Evolutionary conservation across 1,140 invertebrate species (phyloP).

Genomic region (Eurosta solidaginis): DNA sequence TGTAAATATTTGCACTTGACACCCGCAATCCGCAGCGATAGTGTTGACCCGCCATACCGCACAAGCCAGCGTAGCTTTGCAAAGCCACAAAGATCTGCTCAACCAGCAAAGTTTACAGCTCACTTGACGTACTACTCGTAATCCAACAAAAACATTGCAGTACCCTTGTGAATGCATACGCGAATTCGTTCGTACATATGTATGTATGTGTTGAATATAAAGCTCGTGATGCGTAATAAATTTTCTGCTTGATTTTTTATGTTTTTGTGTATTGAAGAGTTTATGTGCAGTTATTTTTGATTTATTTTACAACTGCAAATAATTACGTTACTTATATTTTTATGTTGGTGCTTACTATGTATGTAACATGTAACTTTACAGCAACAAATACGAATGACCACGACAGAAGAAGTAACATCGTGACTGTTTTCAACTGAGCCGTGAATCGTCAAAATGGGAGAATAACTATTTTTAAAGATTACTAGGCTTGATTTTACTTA

Average conservation of each 20-base stretch:
- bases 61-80: too few species aligned
- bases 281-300: not conserved
- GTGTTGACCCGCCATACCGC: not conserved
- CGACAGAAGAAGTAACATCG: too few species aligned
- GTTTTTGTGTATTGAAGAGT: not conserved
- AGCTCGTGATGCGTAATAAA: constrained; percentile 12
- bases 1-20: constrained; percentile 7
- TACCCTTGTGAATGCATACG: not conserved
- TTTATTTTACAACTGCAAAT: not conserved
- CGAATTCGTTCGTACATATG: not conserved
- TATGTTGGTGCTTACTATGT: too few species aligned
- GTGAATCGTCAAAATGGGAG: too few species aligned
- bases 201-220: not conserved
- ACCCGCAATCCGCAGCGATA: not conserved
- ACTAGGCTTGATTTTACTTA: too few species aligned
- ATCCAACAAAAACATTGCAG: not conserved
- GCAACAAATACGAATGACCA: not conserved
- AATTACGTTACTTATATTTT: constrained; percentile 11
- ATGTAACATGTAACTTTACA: not conserved
- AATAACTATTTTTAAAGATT: too few species aligned
- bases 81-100: not conserved
- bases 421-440: too few species aligned
- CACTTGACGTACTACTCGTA: constrained; percentile 14
- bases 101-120: constrained; percentile 6
- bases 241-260: not conserved